A percentile compares a stretch with the other conserved stretches of the same genome.
These are phyloP conservation scores for Urophycis tenuis DNA, from an alignment of 2,797 vertebrate species.

Conservation along the genomic window DNA sequence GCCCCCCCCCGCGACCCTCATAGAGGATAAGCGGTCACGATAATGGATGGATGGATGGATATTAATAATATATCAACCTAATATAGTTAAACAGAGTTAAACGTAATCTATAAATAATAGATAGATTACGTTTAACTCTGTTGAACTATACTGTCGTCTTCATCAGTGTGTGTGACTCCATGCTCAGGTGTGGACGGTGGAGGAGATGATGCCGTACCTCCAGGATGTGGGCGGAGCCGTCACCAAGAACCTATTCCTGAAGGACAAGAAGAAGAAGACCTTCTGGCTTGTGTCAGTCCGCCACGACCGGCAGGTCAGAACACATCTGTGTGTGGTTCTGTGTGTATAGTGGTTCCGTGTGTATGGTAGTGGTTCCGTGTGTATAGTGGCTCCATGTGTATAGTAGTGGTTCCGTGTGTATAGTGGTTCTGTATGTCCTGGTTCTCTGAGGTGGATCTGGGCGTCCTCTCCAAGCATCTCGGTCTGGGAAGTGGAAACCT, in stretches of 20 bases:
- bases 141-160: no score
- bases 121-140: no score
- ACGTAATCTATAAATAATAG: no score
- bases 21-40: no score
- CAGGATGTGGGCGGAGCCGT: constrained; percentile 77
- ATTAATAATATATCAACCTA: no score
- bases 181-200: constrained; percentile 85
- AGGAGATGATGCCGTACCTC: constrained; percentile 93
- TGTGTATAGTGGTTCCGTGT: neutral
- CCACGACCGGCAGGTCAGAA: constrained; percentile 76
- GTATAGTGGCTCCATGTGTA: neutral
- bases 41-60: no score
- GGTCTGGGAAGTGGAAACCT: constrained; percentile 83
- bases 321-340: neutral
- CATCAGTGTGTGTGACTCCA: no score
- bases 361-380: neutral
- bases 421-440: neutral
- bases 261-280: constrained; percentile 91
- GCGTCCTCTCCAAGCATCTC: constrained; percentile 82
- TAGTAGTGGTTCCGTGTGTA: neutral
- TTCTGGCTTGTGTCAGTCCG: constrained; percentile 84
- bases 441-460: constrained; percentile 69
- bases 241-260: constrained; percentile 91
- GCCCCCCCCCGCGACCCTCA: no score
- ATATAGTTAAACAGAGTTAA: no score